These are phyloP conservation scores for Nematolebias whitei DNA, from an alignment of 2,113 vertebrate species.

Conservation along the genomic window DNA sequence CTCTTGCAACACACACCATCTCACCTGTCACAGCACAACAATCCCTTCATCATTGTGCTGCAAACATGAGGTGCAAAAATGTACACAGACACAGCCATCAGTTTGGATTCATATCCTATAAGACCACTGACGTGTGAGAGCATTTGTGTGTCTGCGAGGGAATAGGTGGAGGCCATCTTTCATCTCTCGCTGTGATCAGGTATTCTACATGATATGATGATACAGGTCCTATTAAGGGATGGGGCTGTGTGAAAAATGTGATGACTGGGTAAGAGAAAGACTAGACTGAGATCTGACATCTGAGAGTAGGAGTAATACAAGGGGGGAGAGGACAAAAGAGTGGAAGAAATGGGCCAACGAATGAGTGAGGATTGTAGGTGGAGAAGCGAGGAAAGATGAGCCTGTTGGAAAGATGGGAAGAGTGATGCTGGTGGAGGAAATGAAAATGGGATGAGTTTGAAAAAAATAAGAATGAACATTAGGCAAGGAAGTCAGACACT, in stretches of 20 bases:
- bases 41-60: constrained; percentile 59
- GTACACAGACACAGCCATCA: constrained; percentile 60
- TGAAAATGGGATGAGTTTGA: constrained; percentile 49
- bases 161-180: constrained; percentile 72
- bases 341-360: constrained; percentile 24
- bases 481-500: constrained; percentile 49
- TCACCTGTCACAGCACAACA: constrained; percentile 68
- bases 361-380: constrained; percentile 31
- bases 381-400: constrained; percentile 16
- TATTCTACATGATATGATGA: constrained; percentile 77
- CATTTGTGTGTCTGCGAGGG: constrained; percentile 26
- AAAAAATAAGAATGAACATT: constrained; percentile 56
- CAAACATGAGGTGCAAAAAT: constrained; percentile 70
- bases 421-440: constrained; percentile 65
- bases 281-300: constrained; percentile 76
- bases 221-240: constrained; percentile 78
- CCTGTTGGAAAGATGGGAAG: constrained; percentile 51
- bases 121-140: constrained; percentile 42
- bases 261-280: constrained; percentile 76
- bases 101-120: constrained; percentile 59
- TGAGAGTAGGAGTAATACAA: constrained; percentile 61
- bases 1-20: constrained; percentile 63
- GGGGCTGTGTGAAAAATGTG: constrained; percentile 76
- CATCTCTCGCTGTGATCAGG: constrained; percentile 69
- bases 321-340: constrained; percentile 23